Evolutionary conservation across 2,113 vertebrate genomes (phyloP).

Genomic region (Muscicapa adusta): DNA sequence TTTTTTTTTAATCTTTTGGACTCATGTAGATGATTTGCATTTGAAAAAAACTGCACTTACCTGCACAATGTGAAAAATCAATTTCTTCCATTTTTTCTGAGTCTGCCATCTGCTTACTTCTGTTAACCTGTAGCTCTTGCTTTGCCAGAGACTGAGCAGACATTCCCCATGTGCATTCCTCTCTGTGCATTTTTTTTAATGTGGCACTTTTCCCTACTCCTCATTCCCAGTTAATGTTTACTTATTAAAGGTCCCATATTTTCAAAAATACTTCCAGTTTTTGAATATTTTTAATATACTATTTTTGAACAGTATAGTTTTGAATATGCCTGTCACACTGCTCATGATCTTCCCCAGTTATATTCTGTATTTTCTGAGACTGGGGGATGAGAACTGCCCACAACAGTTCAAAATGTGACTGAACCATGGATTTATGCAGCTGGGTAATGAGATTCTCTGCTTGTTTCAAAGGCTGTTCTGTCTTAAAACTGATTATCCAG

Average conservation of each 20-base stretch:
- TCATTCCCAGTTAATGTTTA: background rate
- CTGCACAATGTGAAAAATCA: background rate
- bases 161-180: background rate
- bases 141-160: background rate
- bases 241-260: background rate
- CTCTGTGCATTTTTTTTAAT: background rate
- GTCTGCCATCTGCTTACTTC: background rate
- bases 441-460: constrained; percentile 7
- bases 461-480: constrained; percentile 8
- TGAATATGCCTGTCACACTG: background rate
- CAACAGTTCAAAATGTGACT: background rate
- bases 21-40: background rate
- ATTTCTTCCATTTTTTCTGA: background rate
- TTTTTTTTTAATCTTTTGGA: background rate
- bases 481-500: constrained; percentile 37
- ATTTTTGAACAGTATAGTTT: background rate
- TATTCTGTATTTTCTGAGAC: background rate
- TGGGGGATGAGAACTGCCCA: background rate
- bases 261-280: background rate
- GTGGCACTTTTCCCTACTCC: background rate
- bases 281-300: background rate
- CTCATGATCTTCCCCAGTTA: background rate
- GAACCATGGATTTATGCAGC: background rate
- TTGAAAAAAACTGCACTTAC: background rate
- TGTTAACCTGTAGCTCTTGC: background rate